These are phyloP conservation scores for Zeuzera pyrina DNA, from an alignment of 2,888 invertebrate species.

Conservation along the genomic window DNA sequence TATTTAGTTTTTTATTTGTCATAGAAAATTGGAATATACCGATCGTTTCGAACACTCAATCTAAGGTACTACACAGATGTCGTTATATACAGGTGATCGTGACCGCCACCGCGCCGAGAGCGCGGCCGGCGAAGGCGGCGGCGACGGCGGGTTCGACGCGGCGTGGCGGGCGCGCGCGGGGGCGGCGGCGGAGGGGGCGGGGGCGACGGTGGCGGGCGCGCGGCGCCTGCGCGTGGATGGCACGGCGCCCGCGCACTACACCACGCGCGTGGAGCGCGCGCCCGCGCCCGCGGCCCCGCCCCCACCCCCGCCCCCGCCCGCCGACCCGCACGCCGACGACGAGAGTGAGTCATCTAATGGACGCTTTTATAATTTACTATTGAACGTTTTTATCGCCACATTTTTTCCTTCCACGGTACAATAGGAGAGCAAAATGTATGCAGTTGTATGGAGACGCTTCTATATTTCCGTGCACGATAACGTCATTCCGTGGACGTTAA, in stretches of 20 bases:
- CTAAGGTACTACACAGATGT: too few relatives aligned
- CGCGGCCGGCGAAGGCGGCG: conserved; percentile 1
- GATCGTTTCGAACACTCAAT: too few relatives aligned
- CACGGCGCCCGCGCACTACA: conserved; percentile 39
- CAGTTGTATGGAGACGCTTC: too few relatives aligned
- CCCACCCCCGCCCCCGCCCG: conserved; percentile 8
- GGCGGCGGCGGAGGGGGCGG: conserved; percentile 19
- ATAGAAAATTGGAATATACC: too few relatives aligned
- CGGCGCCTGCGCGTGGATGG: conserved; percentile 52
- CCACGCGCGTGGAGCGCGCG: conserved; percentile 45
- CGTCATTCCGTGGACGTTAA: too few relatives aligned
- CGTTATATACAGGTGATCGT: too few relatives aligned
- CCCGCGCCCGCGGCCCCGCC: conserved; percentile 19
- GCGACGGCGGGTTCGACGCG: conserved; percentile 3
- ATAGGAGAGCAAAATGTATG: too few relatives aligned
- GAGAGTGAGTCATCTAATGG: conserved; percentile 51
- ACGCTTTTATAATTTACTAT: too few relatives aligned
- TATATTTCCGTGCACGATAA: too few relatives aligned
- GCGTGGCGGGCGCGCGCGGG: conserved; percentile 23
- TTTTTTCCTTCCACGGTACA: too few relatives aligned
- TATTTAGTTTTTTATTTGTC: too few relatives aligned
- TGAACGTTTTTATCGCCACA: too few relatives aligned
- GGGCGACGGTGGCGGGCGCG: conserved; percentile 16
- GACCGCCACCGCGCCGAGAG: background rate
- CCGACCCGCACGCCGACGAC: conserved; percentile 23